These are phyloP conservation scores for Sparidentex hasta DNA, from an alignment of 2,797 vertebrate species.

Conservation along the genomic window DNA sequence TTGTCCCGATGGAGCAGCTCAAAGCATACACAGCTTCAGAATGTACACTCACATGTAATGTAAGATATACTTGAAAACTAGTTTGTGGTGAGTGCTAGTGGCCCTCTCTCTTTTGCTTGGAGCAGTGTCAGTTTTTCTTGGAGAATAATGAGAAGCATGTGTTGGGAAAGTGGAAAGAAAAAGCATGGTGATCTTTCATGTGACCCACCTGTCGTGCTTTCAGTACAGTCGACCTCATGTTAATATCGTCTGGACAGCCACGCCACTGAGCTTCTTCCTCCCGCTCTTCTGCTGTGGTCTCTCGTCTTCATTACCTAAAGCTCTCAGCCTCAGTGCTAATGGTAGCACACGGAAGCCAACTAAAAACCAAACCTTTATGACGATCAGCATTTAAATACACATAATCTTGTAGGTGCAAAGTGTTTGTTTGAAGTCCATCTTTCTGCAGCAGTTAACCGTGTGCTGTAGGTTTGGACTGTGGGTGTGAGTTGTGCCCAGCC, in stretches of 20 bases:
- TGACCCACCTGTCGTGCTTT: slow-evolving; percentile 93
- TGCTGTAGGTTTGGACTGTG: slow-evolving; percentile 42
- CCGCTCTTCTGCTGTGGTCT: slow-evolving; percentile 6
- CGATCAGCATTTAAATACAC: slow-evolving; percentile 54
- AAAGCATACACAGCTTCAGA: slow-evolving; percentile 55
- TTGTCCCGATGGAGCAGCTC: slow-evolving; percentile 58
- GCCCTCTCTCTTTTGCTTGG: slow-evolving; percentile 75
- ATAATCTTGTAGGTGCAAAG: slow-evolving; percentile 63
- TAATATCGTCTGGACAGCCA: slow-evolving; percentile 81
- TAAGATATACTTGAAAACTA: slow-evolving; percentile 78
- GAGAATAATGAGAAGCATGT: slow-evolving; percentile 92
- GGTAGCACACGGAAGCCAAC: slow-evolving; percentile 38
- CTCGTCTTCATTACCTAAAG: slow-evolving; percentile 4
- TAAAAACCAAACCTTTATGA: slow-evolving; percentile 55
- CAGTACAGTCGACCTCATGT: slow-evolving; percentile 87
- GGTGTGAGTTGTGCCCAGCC: slow-evolving; percentile 51
- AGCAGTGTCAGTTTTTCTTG: slow-evolving; percentile 90
- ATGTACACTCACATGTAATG: slow-evolving; percentile 73
- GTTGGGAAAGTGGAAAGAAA: slow-evolving; percentile 74
- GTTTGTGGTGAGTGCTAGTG: slow-evolving; percentile 73
- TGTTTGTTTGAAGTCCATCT: slow-evolving; percentile 65
- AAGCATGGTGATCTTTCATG: slow-evolving; percentile 87
- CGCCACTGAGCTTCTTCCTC: slow-evolving; percentile 22
- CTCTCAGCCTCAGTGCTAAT: slow-evolving; percentile 1
- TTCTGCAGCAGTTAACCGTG: slow-evolving; percentile 59